phyloP scores from a whole-genome alignment of 1,140 invertebrate genomes.

The Melanaphis sacchari region DNA sequence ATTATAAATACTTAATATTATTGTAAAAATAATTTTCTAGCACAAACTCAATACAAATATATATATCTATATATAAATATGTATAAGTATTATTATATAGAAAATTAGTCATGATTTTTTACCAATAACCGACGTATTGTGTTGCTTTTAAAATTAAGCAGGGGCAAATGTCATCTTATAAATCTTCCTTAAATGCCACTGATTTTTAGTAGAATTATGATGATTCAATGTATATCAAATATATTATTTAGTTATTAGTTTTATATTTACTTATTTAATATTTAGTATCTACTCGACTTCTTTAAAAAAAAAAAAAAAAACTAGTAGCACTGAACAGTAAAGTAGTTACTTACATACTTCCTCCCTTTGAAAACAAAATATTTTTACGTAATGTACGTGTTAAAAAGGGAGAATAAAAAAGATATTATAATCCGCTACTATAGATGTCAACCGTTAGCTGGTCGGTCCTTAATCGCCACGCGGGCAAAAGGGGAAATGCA shows the following conservation, averaged over 20 bases:
- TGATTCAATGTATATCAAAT: neutral
- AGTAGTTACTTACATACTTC: neutral
- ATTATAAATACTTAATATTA: neutral
- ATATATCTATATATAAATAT: too few relatives aligned
- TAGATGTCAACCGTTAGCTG: conserved; percentile 52
- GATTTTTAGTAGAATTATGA: neutral
- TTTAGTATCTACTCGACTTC: neutral
- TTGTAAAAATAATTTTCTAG: neutral
- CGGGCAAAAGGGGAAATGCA: conserved; percentile 29
- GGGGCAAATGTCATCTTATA: neutral
- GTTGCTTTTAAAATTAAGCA: neutral
- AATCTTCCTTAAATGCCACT: neutral
- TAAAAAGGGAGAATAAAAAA: conserved; percentile 22
- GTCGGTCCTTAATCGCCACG: conserved; percentile 32
- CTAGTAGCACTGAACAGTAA: neutral
- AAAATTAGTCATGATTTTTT: neutral
- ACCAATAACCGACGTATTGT: neutral
- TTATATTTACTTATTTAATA: neutral
- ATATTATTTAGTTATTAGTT: neutral
- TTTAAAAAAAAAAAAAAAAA: neutral
- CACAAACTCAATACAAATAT: neutral
- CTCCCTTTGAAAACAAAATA: neutral
- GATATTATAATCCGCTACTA: conserved; percentile 7
- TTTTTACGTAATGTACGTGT: neutral
- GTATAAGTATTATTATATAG: neutral